Conservation (phyloP, 2,113 vertebrate genomes). For the Leucosticte australis region DNA sequence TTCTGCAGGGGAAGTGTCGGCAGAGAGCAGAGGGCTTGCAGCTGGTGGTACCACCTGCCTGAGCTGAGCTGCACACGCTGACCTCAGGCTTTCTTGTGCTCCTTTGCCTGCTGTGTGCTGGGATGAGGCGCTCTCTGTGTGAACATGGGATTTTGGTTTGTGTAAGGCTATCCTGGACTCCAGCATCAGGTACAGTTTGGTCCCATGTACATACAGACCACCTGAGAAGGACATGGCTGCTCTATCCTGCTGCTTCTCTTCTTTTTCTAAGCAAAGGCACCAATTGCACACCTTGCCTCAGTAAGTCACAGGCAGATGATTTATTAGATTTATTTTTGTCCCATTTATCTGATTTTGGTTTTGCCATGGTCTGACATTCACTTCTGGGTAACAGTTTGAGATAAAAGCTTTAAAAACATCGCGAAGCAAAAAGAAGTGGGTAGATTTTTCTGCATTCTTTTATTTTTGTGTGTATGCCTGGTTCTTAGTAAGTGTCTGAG, state of each 20-base stretch:
- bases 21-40: neutral
- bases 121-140: rapidly evolving
- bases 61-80: neutral
- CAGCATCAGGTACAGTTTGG: neutral
- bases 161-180: neutral
- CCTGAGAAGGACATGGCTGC: neutral
- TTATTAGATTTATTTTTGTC: neutral
- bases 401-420: constrained; percentile 14
- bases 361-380: neutral
- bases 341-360: neutral
- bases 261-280: neutral
- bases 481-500: neutral
- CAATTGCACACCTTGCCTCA: neutral
- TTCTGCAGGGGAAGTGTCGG: neutral
- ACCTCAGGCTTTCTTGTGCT: neutral
- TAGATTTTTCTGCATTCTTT: constrained; percentile 41
- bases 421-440: neutral
- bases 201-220: rapidly evolving
- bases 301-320: neutral
- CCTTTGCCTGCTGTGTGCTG: rapidly evolving
- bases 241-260: neutral
- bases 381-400: neutral
- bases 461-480: constrained; percentile 6
- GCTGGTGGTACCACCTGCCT: neutral
- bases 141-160: neutral